phyloP scores from a whole-genome alignment of 2,888 invertebrate genomes.

The Digitonthophagus gazella region DNA sequence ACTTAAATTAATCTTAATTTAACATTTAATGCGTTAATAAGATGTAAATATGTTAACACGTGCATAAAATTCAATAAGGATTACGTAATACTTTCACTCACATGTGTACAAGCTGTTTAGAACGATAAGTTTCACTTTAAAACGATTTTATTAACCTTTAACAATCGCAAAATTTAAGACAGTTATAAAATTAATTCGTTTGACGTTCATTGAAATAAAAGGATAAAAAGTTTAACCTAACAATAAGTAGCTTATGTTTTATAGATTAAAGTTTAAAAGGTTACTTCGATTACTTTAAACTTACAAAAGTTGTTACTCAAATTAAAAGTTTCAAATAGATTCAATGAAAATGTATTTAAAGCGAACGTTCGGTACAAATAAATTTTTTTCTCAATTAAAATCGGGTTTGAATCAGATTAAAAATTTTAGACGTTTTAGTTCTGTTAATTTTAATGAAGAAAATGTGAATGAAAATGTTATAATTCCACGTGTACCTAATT shows the following conservation, averaged over 20 bases:
- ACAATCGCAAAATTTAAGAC: background rate
- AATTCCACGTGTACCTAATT: conserved; percentile 36
- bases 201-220: no score
- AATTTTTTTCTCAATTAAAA: background rate
- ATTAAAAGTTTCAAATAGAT: conserved; percentile 6
- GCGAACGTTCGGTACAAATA: conserved; percentile 1
- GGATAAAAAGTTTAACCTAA: no score
- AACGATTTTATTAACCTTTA: background rate
- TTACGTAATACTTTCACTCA: background rate
- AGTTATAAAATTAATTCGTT: background rate
- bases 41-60: background rate
- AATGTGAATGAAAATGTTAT: conserved; percentile 24
- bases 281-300: no score
- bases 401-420: background rate
- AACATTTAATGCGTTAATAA: background rate
- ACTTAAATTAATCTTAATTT: background rate
- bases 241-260: no score
- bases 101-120: background rate
- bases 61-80: background rate
- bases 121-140: background rate
- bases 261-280: no score
- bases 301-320: no score
- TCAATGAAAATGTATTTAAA: conserved; percentile 2
- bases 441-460: no score
- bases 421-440: background rate